Evolutionary conservation across 2,113 vertebrate genomes (phyloP), one percentile per base, ranked within the genome.

Genomic region (Toxotes jaculatrix): DNA sequence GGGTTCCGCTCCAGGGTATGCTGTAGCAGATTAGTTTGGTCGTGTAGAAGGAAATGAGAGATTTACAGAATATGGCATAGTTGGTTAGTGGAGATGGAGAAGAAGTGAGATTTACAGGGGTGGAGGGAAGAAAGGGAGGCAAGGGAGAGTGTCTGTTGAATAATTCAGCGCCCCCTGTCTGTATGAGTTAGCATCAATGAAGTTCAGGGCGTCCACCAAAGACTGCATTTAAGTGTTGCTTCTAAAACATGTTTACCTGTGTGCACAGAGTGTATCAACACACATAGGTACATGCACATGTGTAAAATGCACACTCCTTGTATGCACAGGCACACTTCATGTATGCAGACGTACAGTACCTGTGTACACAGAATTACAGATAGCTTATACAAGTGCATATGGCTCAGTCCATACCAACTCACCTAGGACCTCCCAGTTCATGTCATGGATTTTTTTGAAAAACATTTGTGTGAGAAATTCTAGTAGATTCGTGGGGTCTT

Each of bases 151-250:
- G 88, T 77, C 71, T 88, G 83, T 74, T 95, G 93, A 95, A 96
- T 95, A 91, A 95, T 95, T 95, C 93, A 96, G 80, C 19, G 69
- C 74, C 79, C 81, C 84, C 87, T 93, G 95, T 94, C 95, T 93
- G 87, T 84, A 71, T 82, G 86, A 84, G 89, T 96, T 93, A 95
- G 81, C 90, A 59, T 95, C 94, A 94, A 55, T 77, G 70, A 84
- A 83, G 88, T 91, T 89, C 74, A 77, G 78, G 75, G 85, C 83
- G 49, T 89, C 88, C 71, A 84, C 86, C 86, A 82, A 90, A 82
- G 81, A 84, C 88, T 74, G 83, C 89, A 83, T 63, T 76, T 82
- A 69, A 70, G 71, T 5, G 34, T 13, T 3, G 79, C 84, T 71
- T 85, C 84, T 73, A 49, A 79, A 73, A 76, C 51, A 56, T 65